These are phyloP conservation scores for Rostratula benghalensis DNA, from an alignment of 2,113 vertebrate species.

Conservation along the genomic window DNA sequence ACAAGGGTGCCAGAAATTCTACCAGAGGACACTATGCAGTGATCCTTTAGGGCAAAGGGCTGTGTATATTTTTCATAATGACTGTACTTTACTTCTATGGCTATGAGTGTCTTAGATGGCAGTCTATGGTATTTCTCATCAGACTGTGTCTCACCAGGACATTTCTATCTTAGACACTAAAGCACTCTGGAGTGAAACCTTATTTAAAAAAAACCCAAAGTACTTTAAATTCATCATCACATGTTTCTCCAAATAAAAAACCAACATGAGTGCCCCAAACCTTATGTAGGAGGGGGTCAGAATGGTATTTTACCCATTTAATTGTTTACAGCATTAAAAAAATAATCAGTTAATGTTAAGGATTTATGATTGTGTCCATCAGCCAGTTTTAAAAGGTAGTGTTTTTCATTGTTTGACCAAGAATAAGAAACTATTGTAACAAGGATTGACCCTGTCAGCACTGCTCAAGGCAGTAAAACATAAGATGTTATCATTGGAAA, in stretches of 20 bases:
- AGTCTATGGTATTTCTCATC: background rate
- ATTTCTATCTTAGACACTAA: background rate
- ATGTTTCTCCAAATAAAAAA: background rate
- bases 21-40: background rate
- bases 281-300: background rate
- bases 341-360: background rate
- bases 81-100: background rate
- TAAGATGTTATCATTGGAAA: conserved; percentile 39
- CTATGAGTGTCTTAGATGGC: background rate
- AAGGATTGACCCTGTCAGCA: conserved; percentile 21
- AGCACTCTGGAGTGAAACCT: background rate
- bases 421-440: background rate
- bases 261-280: background rate
- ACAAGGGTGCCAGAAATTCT: background rate
- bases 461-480: conserved; percentile 21
- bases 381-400: background rate
- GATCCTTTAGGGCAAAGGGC: background rate
- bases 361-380: background rate
- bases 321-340: background rate
- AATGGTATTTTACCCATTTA: background rate
- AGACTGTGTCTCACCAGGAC: background rate
- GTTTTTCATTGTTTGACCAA: conserved; percentile 41
- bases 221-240: background rate
- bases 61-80: background rate
- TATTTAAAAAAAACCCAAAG: background rate